Evolutionary conservation across 2,113 vertebrate species (phyloP), one percentile per base, ranked within the genome.

Genomic region (Tenebrosternarchus preto): DNA sequence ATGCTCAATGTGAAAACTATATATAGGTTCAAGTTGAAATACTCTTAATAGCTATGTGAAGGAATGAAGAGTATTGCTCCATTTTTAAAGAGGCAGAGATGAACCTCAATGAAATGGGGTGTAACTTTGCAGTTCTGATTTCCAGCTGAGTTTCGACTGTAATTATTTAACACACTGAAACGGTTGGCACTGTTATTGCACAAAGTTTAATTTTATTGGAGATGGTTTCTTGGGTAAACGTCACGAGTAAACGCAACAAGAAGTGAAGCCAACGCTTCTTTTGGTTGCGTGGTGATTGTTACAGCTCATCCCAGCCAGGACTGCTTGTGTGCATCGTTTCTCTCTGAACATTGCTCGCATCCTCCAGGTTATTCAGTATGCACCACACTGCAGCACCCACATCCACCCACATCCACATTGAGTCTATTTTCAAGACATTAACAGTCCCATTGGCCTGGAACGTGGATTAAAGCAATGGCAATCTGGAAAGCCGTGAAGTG

Each of bases 321-420:
- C 29, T 36, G 74, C 12, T 5, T 22, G 7, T 29, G 74, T 78
- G 73, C 19, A 39, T 63, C 66, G 68, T 43, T 31, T 71, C 39
- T 66, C 39, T 66, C 59, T 73, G 60, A 66, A 22, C 50, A 31
- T 53, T 63, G 69, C 25, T 50, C 27, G 36, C 53, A 33, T 53
- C 70, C 80, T 66, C 43, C 5, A 25, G 72, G 64, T 69, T 82
- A 80, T 77, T 79, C 57, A 82, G 76, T 82, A 86, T 82, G 80
- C 83, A 82, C 77, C 53, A 77, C 77, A 36, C 50, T 39, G 16
- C 20, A 29, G 27, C 63, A 16, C 60, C 22, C 39, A 24, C 74
- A 39, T 64, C 77, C 68, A n/a, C n/a, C n/a, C n/a, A n/a, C 33
- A 4, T 8, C 75, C 25, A 56, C 46, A 33, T 86, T 82, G 11